Conservation (phyloP, 2,888 invertebrate genomes). For the Orthosia gothica region DNA sequence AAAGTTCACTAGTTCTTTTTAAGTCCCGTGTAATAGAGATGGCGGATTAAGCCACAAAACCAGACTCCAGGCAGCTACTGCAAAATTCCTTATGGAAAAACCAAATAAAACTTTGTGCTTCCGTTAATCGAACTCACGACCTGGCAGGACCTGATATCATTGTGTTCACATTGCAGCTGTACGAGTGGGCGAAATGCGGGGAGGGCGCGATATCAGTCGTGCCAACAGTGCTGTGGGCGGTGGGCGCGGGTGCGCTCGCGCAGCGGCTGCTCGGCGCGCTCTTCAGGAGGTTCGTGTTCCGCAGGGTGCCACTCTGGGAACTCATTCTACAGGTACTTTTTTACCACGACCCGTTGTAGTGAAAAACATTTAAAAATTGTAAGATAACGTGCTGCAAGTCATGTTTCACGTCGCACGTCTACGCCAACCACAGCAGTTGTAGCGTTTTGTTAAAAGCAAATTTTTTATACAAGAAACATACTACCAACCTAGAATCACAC, state of each 20-base stretch:
- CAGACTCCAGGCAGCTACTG: no score
- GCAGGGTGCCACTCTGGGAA: conserved; percentile 87
- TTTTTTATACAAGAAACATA: neutral
- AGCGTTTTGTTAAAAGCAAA: neutral
- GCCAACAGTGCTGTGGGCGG: conserved; percentile 85
- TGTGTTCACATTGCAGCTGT: conserved; percentile 70
- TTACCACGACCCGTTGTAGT: neutral
- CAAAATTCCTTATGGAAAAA: no score
- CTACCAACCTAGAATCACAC: no score
- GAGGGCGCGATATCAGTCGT: conserved; percentile 78
- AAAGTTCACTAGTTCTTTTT: no score
- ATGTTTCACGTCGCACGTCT: neutral
- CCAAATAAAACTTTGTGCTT: no score
- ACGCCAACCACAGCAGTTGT: neutral
- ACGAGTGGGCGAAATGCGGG: conserved; percentile 85
- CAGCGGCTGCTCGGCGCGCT: conserved; percentile 80
- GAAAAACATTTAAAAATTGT: neutral
- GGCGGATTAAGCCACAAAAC: no score
- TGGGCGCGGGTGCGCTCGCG: conserved; percentile 83
- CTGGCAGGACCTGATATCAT: neutral
- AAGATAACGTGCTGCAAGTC: neutral
- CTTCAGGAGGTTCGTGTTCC: conserved; percentile 85
- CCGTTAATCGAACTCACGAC: no score
- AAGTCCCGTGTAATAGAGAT: no score
- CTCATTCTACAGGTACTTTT: conserved; percentile 80